Evolutionary conservation across 2,797 vertebrate genomes (phyloP), one percentile per base, ranked within the genome.

Genomic region (Crocodylus rhombifer): DNA sequence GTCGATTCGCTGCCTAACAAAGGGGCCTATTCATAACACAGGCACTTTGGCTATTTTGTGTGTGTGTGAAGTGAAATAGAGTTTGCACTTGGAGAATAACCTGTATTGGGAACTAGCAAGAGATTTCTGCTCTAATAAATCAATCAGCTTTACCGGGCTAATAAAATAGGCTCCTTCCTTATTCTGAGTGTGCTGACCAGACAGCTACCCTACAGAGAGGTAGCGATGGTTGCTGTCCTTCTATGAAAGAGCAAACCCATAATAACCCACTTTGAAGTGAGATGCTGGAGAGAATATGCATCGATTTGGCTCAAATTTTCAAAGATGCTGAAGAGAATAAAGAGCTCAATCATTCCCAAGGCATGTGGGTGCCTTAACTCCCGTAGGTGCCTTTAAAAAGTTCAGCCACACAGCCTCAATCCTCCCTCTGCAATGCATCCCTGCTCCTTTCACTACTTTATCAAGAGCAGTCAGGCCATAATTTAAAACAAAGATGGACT

Each of bases 21-120:
- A 98, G 98, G 96, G 87, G 93, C 93, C 97, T 94, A 98, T 98
- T 98, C 98, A 98, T 98, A 95, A 89, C 95, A 61, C 63, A 91
- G 96, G 96, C 96, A 77, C 97, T 97, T 67, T 77, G 95, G 91
- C 96, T 84, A 85, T 84, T 93, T 87, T 79, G 94, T 87, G 95
- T 74, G 76, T 61, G 91, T 76, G 92, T 92, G 93, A 97, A 97
- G 93, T 89, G 97, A 97, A 96, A 95, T 96, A 95, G 97, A 96
- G 97, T 97, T 98, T 97, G 97, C 97, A 93, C 96, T 98, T 95
- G 97, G 97, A 97, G 97, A 97, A 96, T 97, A 98, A 98, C 97
- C 97, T 97, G 97, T 92, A 96, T 90, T 90, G 97, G 94, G 94
- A 96, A 95, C 80, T 76, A 97, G 95, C 77, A 75, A 93, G 97